Evolutionary conservation across 2,888 invertebrate genomes (phyloP).

Genomic region (Hypercompe scribonia): DNA sequence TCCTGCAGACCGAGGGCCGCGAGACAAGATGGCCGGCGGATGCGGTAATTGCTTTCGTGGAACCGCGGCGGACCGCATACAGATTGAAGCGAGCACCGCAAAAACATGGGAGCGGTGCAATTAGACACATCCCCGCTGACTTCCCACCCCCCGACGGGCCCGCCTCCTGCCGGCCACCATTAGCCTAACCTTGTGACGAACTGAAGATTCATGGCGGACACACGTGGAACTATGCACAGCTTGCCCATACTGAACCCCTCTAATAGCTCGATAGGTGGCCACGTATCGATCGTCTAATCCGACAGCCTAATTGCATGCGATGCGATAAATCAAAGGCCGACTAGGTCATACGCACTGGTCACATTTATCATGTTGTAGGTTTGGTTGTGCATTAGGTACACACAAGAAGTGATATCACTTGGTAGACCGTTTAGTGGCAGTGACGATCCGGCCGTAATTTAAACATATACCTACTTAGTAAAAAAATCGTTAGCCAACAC

Average conservation of each 20-base stretch:
- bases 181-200: slow-evolving; percentile 43
- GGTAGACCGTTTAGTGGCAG: not conserved
- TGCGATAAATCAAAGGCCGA: not conserved
- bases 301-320: not conserved
- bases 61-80: slow-evolving; percentile 72
- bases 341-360: not conserved
- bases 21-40: slow-evolving; percentile 81
- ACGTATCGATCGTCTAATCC: not conserved
- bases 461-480: no score
- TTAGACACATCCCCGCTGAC: slow-evolving; percentile 56
- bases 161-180: slow-evolving; percentile 41
- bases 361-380: no score
- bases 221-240: slow-evolving; percentile 27
- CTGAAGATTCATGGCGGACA: slow-evolving; percentile 38
- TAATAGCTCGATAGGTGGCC: not conserved
- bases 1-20: slow-evolving; percentile 31
- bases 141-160: slow-evolving; percentile 26
- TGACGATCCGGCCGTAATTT: no score
- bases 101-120: slow-evolving; percentile 68
- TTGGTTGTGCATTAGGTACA: not conserved
- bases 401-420: not conserved
- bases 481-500: no score
- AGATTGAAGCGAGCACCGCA: slow-evolving; percentile 71
- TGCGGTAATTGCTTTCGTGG: slow-evolving; percentile 83
- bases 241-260: not conserved